A percentile compares a stretch with the other conserved stretches of the same genome.
Conservation (phyloP, 2,888 invertebrate genomes). For the Ypsolopha sequella region DNA sequence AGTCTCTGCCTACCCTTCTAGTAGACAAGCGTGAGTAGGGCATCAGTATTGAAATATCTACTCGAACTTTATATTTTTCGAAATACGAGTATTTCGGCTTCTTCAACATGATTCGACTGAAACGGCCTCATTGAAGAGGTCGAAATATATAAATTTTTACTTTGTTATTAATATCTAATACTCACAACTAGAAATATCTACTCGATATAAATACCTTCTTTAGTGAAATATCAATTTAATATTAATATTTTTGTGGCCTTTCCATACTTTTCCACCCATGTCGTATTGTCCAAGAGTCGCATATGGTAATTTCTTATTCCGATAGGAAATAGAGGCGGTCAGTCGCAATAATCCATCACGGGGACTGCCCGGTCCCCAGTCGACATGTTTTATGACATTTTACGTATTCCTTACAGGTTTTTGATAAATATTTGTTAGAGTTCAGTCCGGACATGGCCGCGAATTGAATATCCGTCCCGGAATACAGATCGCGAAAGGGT, state of each 20-base stretch:
- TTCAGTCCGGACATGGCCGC: conserved; percentile 56
- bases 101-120: too few relatives aligned
- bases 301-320: conserved; percentile 71
- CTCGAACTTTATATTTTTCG: too few relatives aligned
- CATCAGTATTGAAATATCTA: too few relatives aligned
- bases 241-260: conserved; percentile 8
- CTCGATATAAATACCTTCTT: too few relatives aligned
- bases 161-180: too few relatives aligned
- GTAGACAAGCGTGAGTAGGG: too few relatives aligned
- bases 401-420: conserved; percentile 67
- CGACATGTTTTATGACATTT: conserved; percentile 62
- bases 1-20: too few relatives aligned
- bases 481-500: conserved; percentile 11
- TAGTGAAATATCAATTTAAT: too few relatives aligned
- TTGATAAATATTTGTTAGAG: conserved; percentile 69
- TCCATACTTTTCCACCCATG: conserved; percentile 25
- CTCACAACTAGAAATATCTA: too few relatives aligned
- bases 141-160: too few relatives aligned
- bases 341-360: conserved; percentile 69
- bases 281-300: conserved; percentile 47
- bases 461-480: conserved; percentile 62
- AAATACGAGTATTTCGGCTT: too few relatives aligned
- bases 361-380: conserved; percentile 16
- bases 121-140: too few relatives aligned
- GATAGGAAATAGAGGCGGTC: conserved; percentile 69